Evolutionary conservation across 2,888 invertebrate species (phyloP), one percentile per base, ranked within the genome.

Genomic region (Rhogogaster chlorosoma): DNA sequence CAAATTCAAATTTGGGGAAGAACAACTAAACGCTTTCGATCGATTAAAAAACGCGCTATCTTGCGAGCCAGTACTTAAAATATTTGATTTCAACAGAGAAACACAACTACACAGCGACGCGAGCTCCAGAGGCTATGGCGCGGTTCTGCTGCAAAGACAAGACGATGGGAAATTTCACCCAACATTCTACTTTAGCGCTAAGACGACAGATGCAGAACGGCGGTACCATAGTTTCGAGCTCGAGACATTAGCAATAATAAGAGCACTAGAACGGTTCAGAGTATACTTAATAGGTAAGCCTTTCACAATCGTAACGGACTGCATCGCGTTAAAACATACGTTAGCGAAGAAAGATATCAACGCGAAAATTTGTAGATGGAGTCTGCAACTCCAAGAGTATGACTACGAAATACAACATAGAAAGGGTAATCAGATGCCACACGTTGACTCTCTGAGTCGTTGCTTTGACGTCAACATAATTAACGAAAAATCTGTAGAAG

Each of bases 221-320:
- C 88, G 85, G 45, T 89, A 89, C 67, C 85, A 84, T 15, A 89
- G 88, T 61, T 88, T 87, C 53, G 88, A 90, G 57, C 67, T 88
- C 3, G 89, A 89, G 75, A 86, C 89, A 0, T 85, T 90, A 6
- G 89, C 89, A 0, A 86, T 89, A 0, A 70, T 90, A 0, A 88
- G 85, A 36, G 87, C 89, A 4, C 67, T 89, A 15, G 85, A 87
- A 22, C 87, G 87, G 42, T 89, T 90, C 71, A 78, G 88, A 18
- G 86, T 89, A 1, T 89, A 90, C 84, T 67, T 90, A 12, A 53
- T 88, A 10, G 89, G 89, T 15, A 87, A 87, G 61, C 80, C 83
- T 6, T 90, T 90, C 78, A 86, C 84, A n/a, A 86, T 90, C 9
- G 86, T 89, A 10, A 89, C 87, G 9, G 89, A 89, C 84, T 89